Evolutionary conservation across 2,113 vertebrate genomes (phyloP), one percentile per base, ranked within the genome.

Genomic region (Neotragus pygmaeus): DNA sequence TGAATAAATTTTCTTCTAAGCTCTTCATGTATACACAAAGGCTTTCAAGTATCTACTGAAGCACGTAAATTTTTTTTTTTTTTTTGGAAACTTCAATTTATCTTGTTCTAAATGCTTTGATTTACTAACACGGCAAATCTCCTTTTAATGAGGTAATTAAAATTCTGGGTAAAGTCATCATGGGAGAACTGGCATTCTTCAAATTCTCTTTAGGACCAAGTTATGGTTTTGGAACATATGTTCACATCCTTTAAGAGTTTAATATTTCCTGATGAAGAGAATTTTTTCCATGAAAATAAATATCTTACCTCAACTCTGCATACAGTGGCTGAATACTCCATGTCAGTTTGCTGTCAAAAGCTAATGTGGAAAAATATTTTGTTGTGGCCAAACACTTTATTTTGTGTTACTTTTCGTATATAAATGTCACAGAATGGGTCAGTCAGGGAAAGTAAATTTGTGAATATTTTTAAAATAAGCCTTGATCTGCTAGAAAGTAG

Each of bases 201-300:
- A 89, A 57, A 87, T 95, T 82, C 58, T 95, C 55, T 83, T 95
- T 90, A 95, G 53, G 78, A 93, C 17, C 94, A 94, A 80, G 39
- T 95, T 95, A 80, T 75, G n/a, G 36, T 62, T 95, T 95, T 60
- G 21, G 57, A 92, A 66, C 27, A 55, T 84, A 84, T 75, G 66
- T 70, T 96, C 30, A 39, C 70, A 82, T 92, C 36, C n/a, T 43
- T 82, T 70, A 89, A 70, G 14, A 83, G 36, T 23, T 64, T 88
- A 86, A n/a, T 25, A 88, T 49, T 85, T 96, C 66, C 88, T 85
- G 6, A 94, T 58, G 66, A 96, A 88, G n/a, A 91, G 25, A 66
- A 21, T 19, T 77, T 73, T 66, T 90, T 36, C 16, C 28, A 81
- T 88, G 39, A 81, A 93, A 93, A 53, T 84, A 94, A 93, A 53